A percentile compares a stretch with the other conserved stretches of the same genome.
Evolutionary conservation across 2,797 vertebrate genomes (phyloP).

Genomic region (Platyrinchus mystaceus): DNA sequence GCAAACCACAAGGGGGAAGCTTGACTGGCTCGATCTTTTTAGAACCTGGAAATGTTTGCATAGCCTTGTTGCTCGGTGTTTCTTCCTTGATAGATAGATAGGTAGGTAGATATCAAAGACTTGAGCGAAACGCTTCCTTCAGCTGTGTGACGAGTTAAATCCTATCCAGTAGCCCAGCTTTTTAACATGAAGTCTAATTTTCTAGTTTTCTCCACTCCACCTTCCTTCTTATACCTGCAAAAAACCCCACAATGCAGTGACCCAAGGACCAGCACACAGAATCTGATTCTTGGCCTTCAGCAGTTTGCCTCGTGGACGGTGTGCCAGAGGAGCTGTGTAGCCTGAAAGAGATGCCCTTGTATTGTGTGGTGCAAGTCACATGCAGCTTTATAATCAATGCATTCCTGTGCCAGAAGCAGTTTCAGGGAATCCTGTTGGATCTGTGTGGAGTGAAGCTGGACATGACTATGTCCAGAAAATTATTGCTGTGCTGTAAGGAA

Average conservation of each 20-base stretch:
- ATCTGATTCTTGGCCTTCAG: not conserved
- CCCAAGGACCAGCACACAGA: fast-evolving
- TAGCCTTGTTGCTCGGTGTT: not conserved
- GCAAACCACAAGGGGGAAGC: slow-evolving; percentile 45
- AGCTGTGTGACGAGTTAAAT: not conserved
- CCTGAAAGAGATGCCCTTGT: not conserved
- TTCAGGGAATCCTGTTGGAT: not conserved
- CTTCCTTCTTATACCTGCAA: not conserved
- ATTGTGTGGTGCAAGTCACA: not conserved
- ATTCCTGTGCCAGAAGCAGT: not conserved
- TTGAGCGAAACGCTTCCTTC: not conserved
- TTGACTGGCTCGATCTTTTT: slow-evolving; percentile 29
- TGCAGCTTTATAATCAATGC: not conserved
- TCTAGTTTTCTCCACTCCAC: not conserved
- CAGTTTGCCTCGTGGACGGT: not conserved
- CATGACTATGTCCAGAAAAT: not conserved
- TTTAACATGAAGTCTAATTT: not conserved
- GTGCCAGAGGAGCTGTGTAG: not conserved
- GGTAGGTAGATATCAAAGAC: not conserved
- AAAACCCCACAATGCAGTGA: fast-evolving
- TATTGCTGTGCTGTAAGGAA: not conserved
- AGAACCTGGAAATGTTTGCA: slow-evolving; percentile 58
- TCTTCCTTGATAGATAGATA: not conserved
- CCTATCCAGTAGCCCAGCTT: not conserved
- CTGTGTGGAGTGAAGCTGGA: not conserved